Evolutionary conservation across 53 echinoderm and acorn worm species (phyloP).

Genomic region (Arbacia lixula): DNA sequence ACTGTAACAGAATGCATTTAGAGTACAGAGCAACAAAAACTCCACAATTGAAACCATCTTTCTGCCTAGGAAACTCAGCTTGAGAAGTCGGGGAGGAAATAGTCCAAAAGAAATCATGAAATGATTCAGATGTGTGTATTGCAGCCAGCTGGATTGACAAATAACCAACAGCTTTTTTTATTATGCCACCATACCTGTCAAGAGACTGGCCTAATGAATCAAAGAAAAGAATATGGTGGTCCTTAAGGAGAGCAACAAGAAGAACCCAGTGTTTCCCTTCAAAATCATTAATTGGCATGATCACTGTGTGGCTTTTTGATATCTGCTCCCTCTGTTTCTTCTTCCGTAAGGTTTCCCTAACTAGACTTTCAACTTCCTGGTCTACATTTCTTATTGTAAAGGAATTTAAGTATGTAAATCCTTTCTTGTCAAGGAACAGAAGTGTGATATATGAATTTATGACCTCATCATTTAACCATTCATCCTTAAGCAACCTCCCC

Average conservation of each 20-base stretch:
- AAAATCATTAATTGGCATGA: neutral
- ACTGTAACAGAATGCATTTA: neutral
- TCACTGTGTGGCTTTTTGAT: neutral
- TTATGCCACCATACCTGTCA: neutral
- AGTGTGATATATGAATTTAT: neutral
- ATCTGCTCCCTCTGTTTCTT: neutral
- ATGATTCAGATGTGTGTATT: neutral
- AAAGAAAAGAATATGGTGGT: neutral
- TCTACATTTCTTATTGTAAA: neutral
- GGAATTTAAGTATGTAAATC: neutral
- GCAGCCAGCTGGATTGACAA: neutral
- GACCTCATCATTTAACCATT: slow-evolving; percentile 23
- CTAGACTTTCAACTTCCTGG: neutral
- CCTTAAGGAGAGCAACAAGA: neutral
- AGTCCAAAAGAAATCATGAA: neutral
- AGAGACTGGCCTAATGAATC: slow-evolving; percentile 15
- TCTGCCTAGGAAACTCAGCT: neutral
- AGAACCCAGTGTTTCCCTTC: neutral
- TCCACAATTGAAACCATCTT: neutral
- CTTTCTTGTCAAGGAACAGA: neutral
- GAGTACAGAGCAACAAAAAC: neutral
- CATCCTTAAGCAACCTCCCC: neutral
- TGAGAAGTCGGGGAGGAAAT: neutral
- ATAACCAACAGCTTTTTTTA: too few species aligned
- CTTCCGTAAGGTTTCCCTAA: neutral